Evolutionary conservation across 1,140 invertebrate genomes (phyloP).

Genomic region (Panulirus ornatus): DNA sequence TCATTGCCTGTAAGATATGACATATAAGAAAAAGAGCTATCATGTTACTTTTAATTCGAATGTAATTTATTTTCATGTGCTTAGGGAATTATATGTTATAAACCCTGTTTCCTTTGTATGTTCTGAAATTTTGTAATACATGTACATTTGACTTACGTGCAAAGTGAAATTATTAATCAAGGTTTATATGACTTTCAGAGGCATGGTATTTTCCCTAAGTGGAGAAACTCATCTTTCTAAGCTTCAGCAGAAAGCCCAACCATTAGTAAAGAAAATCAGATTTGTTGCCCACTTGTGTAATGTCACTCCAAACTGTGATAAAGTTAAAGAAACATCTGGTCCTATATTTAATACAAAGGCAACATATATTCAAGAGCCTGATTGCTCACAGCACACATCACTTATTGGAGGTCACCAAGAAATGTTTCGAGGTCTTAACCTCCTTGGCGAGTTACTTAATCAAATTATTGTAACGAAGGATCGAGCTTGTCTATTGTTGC

Average conservation of each 20-base stretch:
- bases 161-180: too few species aligned
- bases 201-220: conserved; percentile 34
- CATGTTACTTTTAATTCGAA: too few species aligned
- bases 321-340: neutral
- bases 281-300: conserved; percentile 47
- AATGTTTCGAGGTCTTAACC: conserved; percentile 25
- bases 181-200: conserved; percentile 36
- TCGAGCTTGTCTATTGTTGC: conserved; percentile 42
- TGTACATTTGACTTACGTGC: too few species aligned
- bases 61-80: too few species aligned
- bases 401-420: neutral
- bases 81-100: too few species aligned
- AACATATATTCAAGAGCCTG: neutral
- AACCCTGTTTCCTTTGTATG: too few species aligned
- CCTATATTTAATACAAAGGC: neutral
- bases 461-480: conserved; percentile 41
- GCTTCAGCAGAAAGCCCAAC: conserved; percentile 45
- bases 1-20: too few species aligned
- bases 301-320: neutral
- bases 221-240: conserved; percentile 38
- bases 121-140: too few species aligned
- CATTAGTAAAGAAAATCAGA: conserved; percentile 44
- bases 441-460: conserved; percentile 48
- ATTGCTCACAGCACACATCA: neutral
- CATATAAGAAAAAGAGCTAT: too few species aligned